These are phyloP conservation scores for Bubo scandiacus DNA, from an alignment of 2,113 vertebrate species.

Conservation along the genomic window DNA sequence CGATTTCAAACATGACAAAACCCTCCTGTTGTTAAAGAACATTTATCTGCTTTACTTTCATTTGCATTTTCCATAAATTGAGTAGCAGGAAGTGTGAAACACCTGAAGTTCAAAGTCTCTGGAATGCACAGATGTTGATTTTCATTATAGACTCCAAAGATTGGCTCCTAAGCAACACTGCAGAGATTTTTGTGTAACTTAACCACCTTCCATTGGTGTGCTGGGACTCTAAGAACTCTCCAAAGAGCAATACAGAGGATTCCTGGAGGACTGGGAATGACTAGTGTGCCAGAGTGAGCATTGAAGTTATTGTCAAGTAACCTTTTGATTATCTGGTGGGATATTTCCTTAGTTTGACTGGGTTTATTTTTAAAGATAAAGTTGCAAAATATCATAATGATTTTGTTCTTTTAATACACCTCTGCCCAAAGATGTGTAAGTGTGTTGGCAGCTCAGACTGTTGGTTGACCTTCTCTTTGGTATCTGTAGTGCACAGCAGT, in stretches of 20 bases:
- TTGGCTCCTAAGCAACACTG: slow-evolving; percentile 23
- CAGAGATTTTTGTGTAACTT: slow-evolving; percentile 56
- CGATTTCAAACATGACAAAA: slow-evolving; percentile 46
- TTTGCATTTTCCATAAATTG: slow-evolving; percentile 70
- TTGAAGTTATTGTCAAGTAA: slow-evolving; percentile 54
- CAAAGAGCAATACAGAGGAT: not conserved
- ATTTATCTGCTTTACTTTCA: slow-evolving; percentile 61
- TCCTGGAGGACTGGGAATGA: slow-evolving; percentile 24
- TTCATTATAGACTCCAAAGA: slow-evolving; percentile 29
- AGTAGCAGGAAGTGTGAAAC: slow-evolving; percentile 70
- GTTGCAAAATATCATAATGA: not conserved
- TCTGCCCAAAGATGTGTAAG: not conserved
- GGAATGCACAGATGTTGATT: slow-evolving; percentile 39
- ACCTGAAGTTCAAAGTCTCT: slow-evolving; percentile 71
- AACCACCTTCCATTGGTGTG: slow-evolving; percentile 14
- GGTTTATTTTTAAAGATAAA: not conserved
- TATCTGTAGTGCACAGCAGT: not conserved
- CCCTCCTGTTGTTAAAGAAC: slow-evolving; percentile 59
- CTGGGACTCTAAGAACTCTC: slow-evolving; percentile 37
- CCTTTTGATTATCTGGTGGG: slow-evolving; percentile 56
- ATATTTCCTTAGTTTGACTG: not conserved
- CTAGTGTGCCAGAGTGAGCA: not conserved
- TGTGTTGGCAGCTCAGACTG: not conserved
- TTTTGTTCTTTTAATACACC: not conserved
- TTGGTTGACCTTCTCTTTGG: not conserved